Percentiles rank a stretch among this genome's conserved stretches.
Evolutionary conservation across 35 echinoderm and acorn worm species (phyloP).

Genomic region (Holothuria glaberrima): DNA sequence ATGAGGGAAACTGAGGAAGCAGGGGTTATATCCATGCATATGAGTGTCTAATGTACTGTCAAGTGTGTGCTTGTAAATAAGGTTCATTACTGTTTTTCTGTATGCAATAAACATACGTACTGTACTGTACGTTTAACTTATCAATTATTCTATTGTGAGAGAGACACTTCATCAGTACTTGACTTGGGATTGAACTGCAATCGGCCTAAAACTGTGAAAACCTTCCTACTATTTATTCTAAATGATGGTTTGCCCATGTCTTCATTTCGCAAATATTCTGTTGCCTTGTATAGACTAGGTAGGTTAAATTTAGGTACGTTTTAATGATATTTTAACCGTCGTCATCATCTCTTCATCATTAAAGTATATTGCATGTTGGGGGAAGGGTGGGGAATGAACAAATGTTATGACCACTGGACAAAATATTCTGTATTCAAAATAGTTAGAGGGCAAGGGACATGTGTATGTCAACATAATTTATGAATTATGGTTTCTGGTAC

Average conservation of each 20-base stretch:
- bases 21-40: not conserved
- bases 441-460: too few relatives aligned
- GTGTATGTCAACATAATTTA: too few relatives aligned
- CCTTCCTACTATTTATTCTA: too few relatives aligned
- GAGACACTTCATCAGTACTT: too few relatives aligned
- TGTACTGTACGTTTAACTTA: too few relatives aligned
- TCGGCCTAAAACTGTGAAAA: too few relatives aligned
- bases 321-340: not conserved
- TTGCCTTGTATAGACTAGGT: not conserved
- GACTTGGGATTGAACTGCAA: too few relatives aligned
- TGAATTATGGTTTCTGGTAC: too few relatives aligned
- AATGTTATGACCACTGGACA: not conserved
- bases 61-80: not conserved
- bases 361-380: not conserved
- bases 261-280: not conserved
- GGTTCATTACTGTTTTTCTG: too few relatives aligned
- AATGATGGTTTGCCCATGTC: not conserved
- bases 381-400: not conserved
- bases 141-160: too few relatives aligned
- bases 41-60: not conserved
- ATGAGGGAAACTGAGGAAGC: constrained; percentile 17
- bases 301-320: constrained; percentile 4
- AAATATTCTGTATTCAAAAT: too few relatives aligned
- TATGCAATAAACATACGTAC: too few relatives aligned
- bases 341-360: constrained; percentile 11